phyloP scores from a whole-genome alignment of 2,797 vertebrate species.

The Neostethus bicornis region DNA sequence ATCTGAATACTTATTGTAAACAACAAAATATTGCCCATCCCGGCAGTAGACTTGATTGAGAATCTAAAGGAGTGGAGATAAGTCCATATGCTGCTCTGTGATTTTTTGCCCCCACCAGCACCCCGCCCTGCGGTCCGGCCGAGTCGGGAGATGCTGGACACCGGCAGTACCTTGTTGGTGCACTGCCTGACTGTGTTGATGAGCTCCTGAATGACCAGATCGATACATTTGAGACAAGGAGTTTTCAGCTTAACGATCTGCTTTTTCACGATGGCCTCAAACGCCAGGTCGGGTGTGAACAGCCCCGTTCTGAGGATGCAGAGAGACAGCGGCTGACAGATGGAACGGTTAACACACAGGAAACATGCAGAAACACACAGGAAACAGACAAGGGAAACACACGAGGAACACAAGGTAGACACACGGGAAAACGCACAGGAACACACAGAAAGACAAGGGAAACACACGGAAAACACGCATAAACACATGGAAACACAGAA shows the following conservation, averaged over 20 bases:
- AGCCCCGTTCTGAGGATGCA: conserved; percentile 91
- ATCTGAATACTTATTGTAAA: no score
- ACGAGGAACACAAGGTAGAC: conserved; percentile 16
- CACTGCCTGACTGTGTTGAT: conserved; percentile 98
- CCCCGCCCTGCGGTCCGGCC: conserved; percentile 59
- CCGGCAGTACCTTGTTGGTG: conserved; percentile 91
- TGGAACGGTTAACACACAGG: conserved; percentile 64
- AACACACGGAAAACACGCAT: no score
- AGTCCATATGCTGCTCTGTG: conserved; percentile 21
- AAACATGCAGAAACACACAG: conserved; percentile 9
- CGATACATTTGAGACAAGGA: conserved; percentile 97
- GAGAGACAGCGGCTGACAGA: conserved; percentile 69
- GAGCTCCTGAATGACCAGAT: conserved; percentile 98
- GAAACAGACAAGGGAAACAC: conserved; percentile 13
- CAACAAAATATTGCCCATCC: no score
- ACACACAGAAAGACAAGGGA: no score
- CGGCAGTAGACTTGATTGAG: no score
- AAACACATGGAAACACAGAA: no score
- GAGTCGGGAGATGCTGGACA: conserved; percentile 72
- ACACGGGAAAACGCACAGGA: no score
- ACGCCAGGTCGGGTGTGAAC: conserved; percentile 97
- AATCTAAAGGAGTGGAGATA: background rate
- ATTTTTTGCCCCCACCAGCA: conserved; percentile 49
- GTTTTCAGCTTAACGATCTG: conserved; percentile 99
- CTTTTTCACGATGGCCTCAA: conserved; percentile 99